Base-by-base conservation (phyloP, 1,140 invertebrate genomes). In the Maconellicoccus hirsutus region DNA sequence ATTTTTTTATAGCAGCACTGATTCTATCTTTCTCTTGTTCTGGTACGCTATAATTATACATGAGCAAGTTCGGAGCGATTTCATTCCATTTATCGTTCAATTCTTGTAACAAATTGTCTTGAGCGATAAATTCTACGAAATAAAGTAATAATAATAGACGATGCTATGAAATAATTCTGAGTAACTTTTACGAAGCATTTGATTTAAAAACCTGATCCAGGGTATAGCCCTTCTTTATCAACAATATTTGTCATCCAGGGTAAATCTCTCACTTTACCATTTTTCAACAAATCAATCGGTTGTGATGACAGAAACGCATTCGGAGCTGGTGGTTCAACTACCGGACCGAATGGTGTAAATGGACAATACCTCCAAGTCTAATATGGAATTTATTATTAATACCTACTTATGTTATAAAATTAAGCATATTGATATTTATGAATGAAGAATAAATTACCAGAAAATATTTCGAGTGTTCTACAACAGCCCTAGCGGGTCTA, bases 301-400 rank as follows among this genome's bases (percentile, higher is more conserved):
- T 83, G 79, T 72, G 82, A 76, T 2, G 80, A 79, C 0, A 88
- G 78, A 78, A 88, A 88, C 1, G 84, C 52, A 22, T 59, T 59
- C 21, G 52, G 21, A 59, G 3, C 6, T 22, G n/a, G 16, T 27
- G 80, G 79, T 75, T 87, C 86, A 0, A 81, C 77, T 0, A 84
- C 83, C 27, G 85, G 85, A 0, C 82, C 85, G 77, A 86, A 87
- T 0, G 84, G 84, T 6, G 83, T 81, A 75, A 84, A 85, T 21
- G 85, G 85, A 76, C 83, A 83, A 70, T 80, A 83, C 8, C 79
- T 74, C 77, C 82, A 84, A 26, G 77, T 72, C 82, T 84, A 52
- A 52, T 42, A 66, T 22, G 0, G 29, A 52, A 52, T 16, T 42
- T 16, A 71, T 4, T 21, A 59, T 69, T 23, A 26, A 25, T 66